Evolutionary conservation across 2,888 invertebrate species (phyloP).

Genomic region (Cryptocephalus primarius): DNA sequence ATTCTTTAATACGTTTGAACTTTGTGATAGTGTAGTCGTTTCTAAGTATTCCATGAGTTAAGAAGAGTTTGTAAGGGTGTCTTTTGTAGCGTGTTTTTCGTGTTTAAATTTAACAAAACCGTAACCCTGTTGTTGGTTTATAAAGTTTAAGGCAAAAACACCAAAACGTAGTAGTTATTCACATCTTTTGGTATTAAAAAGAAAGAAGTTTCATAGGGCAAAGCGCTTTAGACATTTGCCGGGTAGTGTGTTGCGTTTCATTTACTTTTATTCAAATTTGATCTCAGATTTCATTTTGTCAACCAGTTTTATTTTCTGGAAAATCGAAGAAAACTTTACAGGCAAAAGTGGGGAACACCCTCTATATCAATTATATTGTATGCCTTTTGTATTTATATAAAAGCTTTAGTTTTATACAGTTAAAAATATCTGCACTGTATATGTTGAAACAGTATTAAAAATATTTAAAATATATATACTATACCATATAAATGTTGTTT

Average conservation of each 20-base stretch:
- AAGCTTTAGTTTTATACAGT: constrained; percentile 30
- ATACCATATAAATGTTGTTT: background rate
- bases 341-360: constrained; percentile 2
- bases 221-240: too few relatives aligned
- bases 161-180: too few relatives aligned
- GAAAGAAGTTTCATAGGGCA: too few relatives aligned
- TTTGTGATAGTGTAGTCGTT: constrained; percentile 17
- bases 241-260: too few relatives aligned
- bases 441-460: constrained; percentile 32
- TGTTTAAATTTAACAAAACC: constrained; percentile 3
- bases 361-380: constrained; percentile 24
- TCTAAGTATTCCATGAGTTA: constrained; percentile 14
- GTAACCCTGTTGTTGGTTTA: constrained; percentile 4
- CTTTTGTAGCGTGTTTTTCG: constrained; percentile 6
- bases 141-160: background rate
- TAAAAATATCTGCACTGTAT: constrained; percentile 28
- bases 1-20: constrained; percentile 13
- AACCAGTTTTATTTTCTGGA: too few relatives aligned
- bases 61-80: constrained; percentile 14
- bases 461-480: constrained; percentile 21
- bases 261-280: too few relatives aligned
- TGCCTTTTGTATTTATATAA: constrained; percentile 25
- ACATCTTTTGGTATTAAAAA: too few relatives aligned
- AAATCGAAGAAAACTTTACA: too few relatives aligned
- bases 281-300: too few relatives aligned